Evolutionary conservation across 2,113 vertebrate species (phyloP).

Genomic region (Riparia riparia): DNA sequence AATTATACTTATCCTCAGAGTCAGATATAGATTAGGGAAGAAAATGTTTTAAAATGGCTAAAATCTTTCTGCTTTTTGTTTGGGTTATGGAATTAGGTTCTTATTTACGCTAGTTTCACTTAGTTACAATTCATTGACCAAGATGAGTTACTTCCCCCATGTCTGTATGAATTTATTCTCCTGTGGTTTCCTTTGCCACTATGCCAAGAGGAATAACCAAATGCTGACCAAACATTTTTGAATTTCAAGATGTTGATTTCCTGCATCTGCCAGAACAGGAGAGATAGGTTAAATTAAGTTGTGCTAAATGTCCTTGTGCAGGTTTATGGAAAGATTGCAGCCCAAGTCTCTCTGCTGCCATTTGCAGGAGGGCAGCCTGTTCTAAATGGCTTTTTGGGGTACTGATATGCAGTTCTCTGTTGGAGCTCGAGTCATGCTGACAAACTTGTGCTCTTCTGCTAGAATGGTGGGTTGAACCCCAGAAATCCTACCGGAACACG

Average conservation of each 20-base stretch:
- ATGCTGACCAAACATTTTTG: neutral
- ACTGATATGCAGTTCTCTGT: neutral
- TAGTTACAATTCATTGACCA: neutral
- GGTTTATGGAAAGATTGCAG: neutral
- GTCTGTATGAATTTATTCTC: neutral
- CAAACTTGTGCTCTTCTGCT: neutral
- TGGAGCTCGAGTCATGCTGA: neutral
- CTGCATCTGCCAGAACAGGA: neutral
- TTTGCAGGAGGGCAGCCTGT: neutral
- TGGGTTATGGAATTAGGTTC: neutral
- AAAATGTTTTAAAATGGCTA: neutral
- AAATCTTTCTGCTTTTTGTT: neutral
- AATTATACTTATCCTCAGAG: neutral
- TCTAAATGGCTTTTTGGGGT: neutral
- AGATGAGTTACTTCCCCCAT: neutral
- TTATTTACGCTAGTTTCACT: neutral
- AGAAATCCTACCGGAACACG: rapidly evolving
- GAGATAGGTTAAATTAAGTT: neutral
- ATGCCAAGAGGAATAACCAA: neutral
- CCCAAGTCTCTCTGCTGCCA: neutral
- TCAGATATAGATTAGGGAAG: neutral
- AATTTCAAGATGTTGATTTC: neutral
- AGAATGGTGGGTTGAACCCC: neutral
- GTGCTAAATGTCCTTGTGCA: neutral
- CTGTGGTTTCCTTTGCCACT: neutral